Conservation (phyloP, 1,140 invertebrate species). For the Chrysomallon squamiferum region DNA sequence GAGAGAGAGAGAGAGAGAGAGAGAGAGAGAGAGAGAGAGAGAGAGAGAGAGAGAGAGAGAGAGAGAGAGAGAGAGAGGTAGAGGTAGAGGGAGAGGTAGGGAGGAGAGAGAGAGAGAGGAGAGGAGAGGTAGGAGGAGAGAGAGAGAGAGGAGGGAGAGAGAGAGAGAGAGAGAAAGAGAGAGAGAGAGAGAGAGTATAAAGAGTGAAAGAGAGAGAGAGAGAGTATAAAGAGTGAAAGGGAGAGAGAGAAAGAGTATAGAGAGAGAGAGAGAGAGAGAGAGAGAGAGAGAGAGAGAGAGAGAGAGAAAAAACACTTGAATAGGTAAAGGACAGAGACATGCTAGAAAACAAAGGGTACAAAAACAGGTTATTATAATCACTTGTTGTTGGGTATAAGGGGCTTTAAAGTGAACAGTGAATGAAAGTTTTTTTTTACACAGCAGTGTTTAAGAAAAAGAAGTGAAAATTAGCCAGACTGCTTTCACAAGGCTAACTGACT, state of each 20-base stretch:
- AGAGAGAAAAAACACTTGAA: too few relatives aligned
- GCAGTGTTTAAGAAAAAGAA: too few relatives aligned
- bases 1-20: not conserved
- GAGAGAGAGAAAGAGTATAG: not conserved
- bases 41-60: not conserved
- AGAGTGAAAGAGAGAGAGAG: not conserved
- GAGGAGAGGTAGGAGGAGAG: not conserved
- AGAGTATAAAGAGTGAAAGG: not conserved
- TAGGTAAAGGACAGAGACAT: too few relatives aligned
- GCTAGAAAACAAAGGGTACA: too few relatives aligned
- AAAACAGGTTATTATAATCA: too few relatives aligned
- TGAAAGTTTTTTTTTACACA: too few relatives aligned
- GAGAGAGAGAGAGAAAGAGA: not conserved
- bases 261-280: not conserved
- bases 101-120: not conserved
- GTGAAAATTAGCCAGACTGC: too few relatives aligned
- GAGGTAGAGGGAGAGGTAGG: not conserved
- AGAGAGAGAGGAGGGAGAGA: not conserved
- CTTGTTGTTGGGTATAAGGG: too few relatives aligned
- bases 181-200: not conserved
- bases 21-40: not conserved
- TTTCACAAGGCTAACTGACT: too few relatives aligned
- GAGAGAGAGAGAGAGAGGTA: not conserved
- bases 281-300: not conserved
- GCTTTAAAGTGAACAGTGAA: too few relatives aligned